These are phyloP conservation scores for Alauda arvensis DNA, from an alignment of 2,797 vertebrate genomes.

Conservation along the genomic window DNA sequence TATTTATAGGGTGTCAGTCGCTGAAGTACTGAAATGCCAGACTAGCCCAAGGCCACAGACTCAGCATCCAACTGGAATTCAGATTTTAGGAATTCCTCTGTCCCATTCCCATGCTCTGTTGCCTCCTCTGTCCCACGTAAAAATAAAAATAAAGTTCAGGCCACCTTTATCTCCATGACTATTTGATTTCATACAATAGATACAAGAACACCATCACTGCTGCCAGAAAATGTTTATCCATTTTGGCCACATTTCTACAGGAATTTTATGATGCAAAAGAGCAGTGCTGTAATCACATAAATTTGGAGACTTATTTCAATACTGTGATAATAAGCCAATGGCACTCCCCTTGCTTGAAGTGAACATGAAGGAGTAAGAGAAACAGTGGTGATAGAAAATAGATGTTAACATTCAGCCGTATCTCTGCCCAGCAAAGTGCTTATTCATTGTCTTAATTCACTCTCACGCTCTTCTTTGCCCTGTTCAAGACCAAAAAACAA, in stretches of 20 bases:
- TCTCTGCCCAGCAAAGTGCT: background rate
- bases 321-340: background rate
- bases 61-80: background rate
- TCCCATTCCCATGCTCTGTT: constrained; percentile 19
- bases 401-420: background rate
- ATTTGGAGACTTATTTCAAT: background rate
- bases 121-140: background rate
- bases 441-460: background rate
- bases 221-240: background rate
- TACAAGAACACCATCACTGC: background rate
- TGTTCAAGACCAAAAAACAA: background rate
- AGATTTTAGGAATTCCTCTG: constrained; percentile 7
- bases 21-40: constrained; percentile 30
- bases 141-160: background rate
- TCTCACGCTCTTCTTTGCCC: background rate
- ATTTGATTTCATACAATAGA: background rate
- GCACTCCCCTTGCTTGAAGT: background rate
- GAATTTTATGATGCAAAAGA: background rate
- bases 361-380: background rate
- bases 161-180: background rate
- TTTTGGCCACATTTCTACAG: background rate
- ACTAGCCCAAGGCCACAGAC: constrained; percentile 31
- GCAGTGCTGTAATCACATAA: background rate
- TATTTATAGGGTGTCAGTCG: constrained; percentile 45
- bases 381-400: background rate